These are phyloP conservation scores for Galaxias olidus DNA, from an alignment of 2,797 vertebrate species.

Conservation along the genomic window DNA sequence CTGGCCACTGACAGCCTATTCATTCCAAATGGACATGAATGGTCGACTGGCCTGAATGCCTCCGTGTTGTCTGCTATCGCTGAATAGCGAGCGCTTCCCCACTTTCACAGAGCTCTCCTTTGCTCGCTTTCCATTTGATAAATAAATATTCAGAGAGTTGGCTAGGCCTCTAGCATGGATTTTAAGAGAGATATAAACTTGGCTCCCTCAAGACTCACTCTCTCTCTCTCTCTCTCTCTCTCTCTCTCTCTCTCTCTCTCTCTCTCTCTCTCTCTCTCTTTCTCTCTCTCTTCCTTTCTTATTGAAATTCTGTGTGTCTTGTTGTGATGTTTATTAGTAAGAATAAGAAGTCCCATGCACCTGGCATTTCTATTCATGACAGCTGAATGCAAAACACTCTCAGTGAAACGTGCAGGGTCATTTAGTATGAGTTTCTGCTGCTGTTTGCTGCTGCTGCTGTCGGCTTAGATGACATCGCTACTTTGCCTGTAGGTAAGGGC, in stretches of 20 bases:
- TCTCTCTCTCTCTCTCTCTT: slow-evolving; percentile 3
- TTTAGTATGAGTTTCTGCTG: too few relatives aligned
- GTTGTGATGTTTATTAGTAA: too few relatives aligned
- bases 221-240: neutral
- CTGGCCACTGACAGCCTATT: slow-evolving; percentile 15
- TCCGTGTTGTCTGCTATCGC: slow-evolving; percentile 22
- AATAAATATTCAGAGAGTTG: slow-evolving; percentile 60
- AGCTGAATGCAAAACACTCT: too few relatives aligned
- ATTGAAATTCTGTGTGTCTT: slow-evolving; percentile 49
- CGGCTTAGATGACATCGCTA: too few relatives aligned
- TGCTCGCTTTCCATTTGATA: slow-evolving; percentile 50
- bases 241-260: slow-evolving; percentile 39
- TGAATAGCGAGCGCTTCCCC: slow-evolving; percentile 18
- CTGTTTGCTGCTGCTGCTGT: too few relatives aligned
- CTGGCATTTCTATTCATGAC: too few relatives aligned
- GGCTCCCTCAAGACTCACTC: too few relatives aligned
- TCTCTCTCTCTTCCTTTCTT: slow-evolving; percentile 13
- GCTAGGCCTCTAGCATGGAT: slow-evolving; percentile 39
- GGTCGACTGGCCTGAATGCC: slow-evolving; percentile 8
- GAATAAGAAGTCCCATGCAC: too few relatives aligned
- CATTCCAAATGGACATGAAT: slow-evolving; percentile 32
- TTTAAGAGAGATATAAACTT: slow-evolving; percentile 56
- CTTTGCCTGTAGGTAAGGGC: too few relatives aligned
- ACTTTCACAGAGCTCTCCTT: slow-evolving; percentile 12
- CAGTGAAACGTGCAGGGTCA: too few relatives aligned